Evolutionary conservation across 2,888 invertebrate genomes (phyloP).

Genomic region (Chymomyza caudatula): DNA sequence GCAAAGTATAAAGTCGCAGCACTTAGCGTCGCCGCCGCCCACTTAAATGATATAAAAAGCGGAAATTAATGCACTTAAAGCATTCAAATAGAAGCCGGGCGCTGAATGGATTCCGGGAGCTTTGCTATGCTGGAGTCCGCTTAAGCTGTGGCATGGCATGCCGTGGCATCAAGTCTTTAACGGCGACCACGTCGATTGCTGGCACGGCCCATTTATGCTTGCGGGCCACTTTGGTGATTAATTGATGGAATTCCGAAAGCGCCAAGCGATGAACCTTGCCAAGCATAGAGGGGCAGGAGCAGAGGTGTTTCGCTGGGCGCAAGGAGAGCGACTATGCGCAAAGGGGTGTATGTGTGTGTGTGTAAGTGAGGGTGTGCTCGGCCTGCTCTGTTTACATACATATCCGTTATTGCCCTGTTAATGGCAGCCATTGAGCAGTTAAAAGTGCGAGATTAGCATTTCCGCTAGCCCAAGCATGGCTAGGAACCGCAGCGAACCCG

Average conservation of each 20-base stretch:
- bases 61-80: slow-evolving; percentile 67
- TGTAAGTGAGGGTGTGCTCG: neutral
- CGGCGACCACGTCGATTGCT: slow-evolving; percentile 21
- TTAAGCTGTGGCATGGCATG: neutral
- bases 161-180: slow-evolving; percentile 46
- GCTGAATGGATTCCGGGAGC: neutral
- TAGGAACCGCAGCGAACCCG: neutral
- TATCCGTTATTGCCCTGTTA: slow-evolving; percentile 66
- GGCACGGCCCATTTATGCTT: slow-evolving; percentile 31
- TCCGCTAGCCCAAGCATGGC: slow-evolving; percentile 25
- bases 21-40: slow-evolving; percentile 30
- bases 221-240: slow-evolving; percentile 69
- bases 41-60: slow-evolving; percentile 64
- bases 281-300: neutral
- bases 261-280: slow-evolving; percentile 3
- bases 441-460: slow-evolving; percentile 62
- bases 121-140: neutral
- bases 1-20: neutral
- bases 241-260: slow-evolving; percentile 61
- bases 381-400: slow-evolving; percentile 23
- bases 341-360: neutral
- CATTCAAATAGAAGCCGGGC: slow-evolving; percentile 43
- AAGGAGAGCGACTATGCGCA: neutral
- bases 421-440: slow-evolving; percentile 66
- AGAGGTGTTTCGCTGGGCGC: neutral